Conservation (phyloP, 2,113 vertebrate species). For the Sceloporus tristichus region DNA sequence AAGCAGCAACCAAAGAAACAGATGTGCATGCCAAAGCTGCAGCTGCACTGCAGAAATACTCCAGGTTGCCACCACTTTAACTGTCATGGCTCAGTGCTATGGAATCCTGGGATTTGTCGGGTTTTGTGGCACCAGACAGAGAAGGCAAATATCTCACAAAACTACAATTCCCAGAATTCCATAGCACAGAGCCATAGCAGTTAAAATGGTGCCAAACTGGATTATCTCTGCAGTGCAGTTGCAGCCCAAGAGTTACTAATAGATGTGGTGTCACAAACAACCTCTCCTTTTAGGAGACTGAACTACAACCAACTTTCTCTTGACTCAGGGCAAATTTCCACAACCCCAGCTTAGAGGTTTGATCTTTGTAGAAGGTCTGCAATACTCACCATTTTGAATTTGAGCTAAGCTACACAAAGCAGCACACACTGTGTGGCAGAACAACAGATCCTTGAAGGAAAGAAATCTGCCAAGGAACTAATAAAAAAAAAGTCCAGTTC, state of each 20-base stretch:
- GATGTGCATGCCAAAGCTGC: too few species aligned
- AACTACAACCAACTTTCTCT: not conserved
- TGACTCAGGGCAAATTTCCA: not conserved
- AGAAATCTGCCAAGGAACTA: not conserved
- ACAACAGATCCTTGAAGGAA: not conserved
- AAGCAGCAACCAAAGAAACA: too few species aligned
- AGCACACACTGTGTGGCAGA: not conserved
- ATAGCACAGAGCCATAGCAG: too few species aligned
- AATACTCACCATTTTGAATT: not conserved
- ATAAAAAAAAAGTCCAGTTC: not conserved
- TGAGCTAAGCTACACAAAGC: not conserved
- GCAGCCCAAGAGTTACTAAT: not conserved
- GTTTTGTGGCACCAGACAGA: too few species aligned
- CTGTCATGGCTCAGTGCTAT: too few species aligned
- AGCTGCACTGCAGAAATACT: too few species aligned
- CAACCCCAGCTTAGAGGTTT: not conserved
- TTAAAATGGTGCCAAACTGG: too few species aligned
- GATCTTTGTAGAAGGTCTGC: not conserved
- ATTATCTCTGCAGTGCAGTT: too few species aligned
- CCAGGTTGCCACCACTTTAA: too few species aligned
- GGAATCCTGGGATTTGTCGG: too few species aligned
- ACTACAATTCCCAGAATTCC: too few species aligned
- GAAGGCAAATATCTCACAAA: too few species aligned
- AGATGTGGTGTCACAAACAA: not conserved
- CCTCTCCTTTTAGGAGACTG: not conserved